Evolutionary conservation across 2,797 vertebrate genomes (phyloP).

Genomic region (Acestrorhynchus altus): DNA sequence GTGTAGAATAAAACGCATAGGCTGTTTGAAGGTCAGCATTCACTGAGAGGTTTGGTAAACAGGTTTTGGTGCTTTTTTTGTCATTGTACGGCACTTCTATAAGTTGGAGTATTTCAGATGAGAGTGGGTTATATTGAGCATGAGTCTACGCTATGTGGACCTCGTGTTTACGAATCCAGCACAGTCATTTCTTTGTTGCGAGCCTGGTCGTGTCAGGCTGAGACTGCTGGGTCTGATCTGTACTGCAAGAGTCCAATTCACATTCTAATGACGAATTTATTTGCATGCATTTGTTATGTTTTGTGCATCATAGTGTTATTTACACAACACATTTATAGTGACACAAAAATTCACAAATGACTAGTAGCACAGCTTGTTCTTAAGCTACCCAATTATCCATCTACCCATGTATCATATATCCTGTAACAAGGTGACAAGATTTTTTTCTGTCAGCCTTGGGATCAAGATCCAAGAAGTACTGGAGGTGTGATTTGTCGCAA

Average conservation of each 20-base stretch:
- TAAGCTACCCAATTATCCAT: not conserved
- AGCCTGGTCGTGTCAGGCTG: conserved; percentile 11
- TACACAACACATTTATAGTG: not conserved
- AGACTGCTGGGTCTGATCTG: not conserved
- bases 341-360: not conserved
- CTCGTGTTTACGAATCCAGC: too few species aligned
- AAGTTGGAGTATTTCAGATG: not conserved
- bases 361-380: not conserved
- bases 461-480: too few species aligned
- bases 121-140: not conserved
- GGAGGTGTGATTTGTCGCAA: too few species aligned
- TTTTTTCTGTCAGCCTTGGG: too few species aligned
- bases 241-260: not conserved
- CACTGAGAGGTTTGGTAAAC: not conserved
- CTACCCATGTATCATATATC: not conserved
- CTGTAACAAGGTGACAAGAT: too few species aligned
- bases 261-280: too few species aligned
- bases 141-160: not conserved
- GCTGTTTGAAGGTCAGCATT: not conserved
- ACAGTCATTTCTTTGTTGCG: not conserved
- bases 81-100: not conserved
- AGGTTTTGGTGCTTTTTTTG: not conserved
- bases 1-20: not conserved
- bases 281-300: not conserved
- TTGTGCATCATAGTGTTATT: not conserved